Percentiles rank a stretch among this genome's conserved stretches.
These are phyloP conservation scores for Caerostris darwini DNA, from an alignment of 1,140 invertebrate species.

Conservation along the genomic window DNA sequence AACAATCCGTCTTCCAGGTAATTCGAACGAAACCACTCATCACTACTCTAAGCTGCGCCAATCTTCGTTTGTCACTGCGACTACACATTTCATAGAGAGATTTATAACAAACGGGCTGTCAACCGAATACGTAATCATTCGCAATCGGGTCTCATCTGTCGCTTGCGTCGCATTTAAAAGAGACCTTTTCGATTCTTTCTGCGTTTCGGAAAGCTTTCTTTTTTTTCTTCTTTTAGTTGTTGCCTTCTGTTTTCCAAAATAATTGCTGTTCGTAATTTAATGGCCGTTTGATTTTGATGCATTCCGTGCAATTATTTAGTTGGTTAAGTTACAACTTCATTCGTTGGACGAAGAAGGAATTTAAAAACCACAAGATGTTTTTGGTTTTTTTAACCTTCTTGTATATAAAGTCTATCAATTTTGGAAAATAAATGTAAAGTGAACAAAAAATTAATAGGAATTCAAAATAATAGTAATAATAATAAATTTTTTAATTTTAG, in stretches of 20 bases:
- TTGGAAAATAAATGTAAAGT: no score
- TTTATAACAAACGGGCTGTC: conserved; percentile 32
- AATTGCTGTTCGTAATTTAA: background rate
- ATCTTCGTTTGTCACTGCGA: conserved; percentile 57
- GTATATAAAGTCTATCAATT: background rate
- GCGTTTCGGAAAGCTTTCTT: background rate
- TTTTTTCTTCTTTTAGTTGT: background rate
- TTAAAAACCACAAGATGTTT: no score
- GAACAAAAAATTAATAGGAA: no score
- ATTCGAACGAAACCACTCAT: conserved; percentile 66
- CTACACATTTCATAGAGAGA: conserved; percentile 44
- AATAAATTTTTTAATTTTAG: no score
- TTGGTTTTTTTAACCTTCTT: background rate
- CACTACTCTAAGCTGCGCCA: conserved; percentile 31
- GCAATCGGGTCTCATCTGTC: background rate
- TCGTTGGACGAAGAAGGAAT: background rate
- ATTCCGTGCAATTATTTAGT: conserved; percentile 1
- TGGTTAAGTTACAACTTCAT: background rate
- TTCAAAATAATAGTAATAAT: no score
- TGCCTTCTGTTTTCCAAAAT: background rate
- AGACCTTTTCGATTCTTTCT: background rate
- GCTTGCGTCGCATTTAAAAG: no score
- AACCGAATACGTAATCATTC: conserved; percentile 45
- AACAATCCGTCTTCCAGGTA: conserved; percentile 53
- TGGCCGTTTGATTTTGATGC: background rate